phyloP scores from a whole-genome alignment of 1,140 invertebrate genomes.

The Trichogramma pretiosum region DNA sequence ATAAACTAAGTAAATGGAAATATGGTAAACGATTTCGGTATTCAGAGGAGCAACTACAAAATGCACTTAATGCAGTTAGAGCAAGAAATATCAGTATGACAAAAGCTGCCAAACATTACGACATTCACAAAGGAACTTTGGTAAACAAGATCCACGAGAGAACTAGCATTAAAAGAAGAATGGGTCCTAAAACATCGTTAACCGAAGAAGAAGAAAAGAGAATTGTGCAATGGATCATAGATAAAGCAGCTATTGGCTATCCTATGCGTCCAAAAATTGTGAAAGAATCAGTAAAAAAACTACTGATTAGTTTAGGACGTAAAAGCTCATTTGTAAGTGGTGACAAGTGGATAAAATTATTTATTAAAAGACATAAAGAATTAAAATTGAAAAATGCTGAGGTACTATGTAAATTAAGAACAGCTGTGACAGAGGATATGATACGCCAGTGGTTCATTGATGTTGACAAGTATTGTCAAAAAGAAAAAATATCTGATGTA shows the following conservation, averaged over 20 bases:
- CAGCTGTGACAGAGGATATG: slow-evolving; percentile 26
- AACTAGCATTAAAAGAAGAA: not conserved
- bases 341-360: slow-evolving; percentile 32
- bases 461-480: slow-evolving; percentile 25
- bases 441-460: slow-evolving; percentile 32
- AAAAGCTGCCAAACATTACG: not conserved
- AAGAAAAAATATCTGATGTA: slow-evolving; percentile 22
- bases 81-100: no score
- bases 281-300: slow-evolving; percentile 31
- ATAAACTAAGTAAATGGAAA: no score
- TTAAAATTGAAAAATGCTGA: slow-evolving; percentile 27
- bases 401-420: slow-evolving; percentile 29
- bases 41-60: no score
- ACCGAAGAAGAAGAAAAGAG: slow-evolving; percentile 27
- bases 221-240: slow-evolving; percentile 29
- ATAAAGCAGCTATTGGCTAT: slow-evolving; percentile 30
- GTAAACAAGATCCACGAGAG: not conserved
- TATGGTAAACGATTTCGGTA: no score
- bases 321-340: slow-evolving; percentile 29
- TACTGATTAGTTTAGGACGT: slow-evolving; percentile 26
- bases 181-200: slow-evolving; percentile 25
- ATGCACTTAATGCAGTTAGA: no score
- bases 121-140: not conserved
- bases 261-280: slow-evolving; percentile 32
- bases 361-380: slow-evolving; percentile 32